Evolutionary conservation across 1,140 invertebrate species (phyloP).

Genomic region (Dendroctonus valens): DNA sequence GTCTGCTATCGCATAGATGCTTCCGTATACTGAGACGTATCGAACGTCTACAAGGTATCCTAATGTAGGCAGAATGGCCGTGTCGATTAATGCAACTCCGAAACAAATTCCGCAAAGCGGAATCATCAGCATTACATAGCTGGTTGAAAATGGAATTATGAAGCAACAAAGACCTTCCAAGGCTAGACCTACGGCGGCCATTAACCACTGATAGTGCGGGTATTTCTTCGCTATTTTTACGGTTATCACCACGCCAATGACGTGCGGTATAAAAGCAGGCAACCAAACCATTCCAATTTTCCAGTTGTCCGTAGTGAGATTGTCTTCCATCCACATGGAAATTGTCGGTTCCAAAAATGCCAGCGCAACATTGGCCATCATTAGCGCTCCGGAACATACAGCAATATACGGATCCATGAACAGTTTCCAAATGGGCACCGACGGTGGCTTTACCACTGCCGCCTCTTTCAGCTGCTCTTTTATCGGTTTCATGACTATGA

Average conservation of each 20-base stretch:
- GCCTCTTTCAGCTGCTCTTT: conserved; percentile 76
- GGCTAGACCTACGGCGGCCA: conserved; percentile 90
- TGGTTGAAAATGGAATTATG: conserved; percentile 89
- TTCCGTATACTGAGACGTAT: conserved; percentile 98
- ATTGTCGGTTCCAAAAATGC: conserved; percentile 99
- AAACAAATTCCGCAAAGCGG: conserved; percentile 98
- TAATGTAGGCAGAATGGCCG: conserved; percentile 92
- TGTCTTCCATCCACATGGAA: conserved; percentile 98
- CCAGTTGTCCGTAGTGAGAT: conserved; percentile 92
- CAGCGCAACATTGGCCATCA: conserved; percentile 98
- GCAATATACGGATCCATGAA: conserved; percentile 98
- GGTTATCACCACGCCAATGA: conserved; percentile 93
- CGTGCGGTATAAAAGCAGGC: conserved; percentile 98
- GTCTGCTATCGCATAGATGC: conserved; percentile 99
- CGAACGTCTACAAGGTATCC: conserved; percentile 96
- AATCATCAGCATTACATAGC: conserved; percentile 92
- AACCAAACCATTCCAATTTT: conserved; percentile 99
- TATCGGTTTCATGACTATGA: conserved; percentile 95
- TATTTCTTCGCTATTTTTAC: conserved; percentile 93
- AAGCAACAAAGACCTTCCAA: conserved; percentile 96
- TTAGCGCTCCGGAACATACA: conserved; percentile 92
- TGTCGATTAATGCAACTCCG: conserved; percentile 98
- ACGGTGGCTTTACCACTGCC: conserved; percentile 59
- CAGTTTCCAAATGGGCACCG: conserved; percentile 88
- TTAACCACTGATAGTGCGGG: conserved; percentile 95